Evolutionary conservation across 2,888 invertebrate genomes (phyloP), one percentile per base, ranked within the genome.

Genomic region (Leptinotarsa rubiginosa): DNA sequence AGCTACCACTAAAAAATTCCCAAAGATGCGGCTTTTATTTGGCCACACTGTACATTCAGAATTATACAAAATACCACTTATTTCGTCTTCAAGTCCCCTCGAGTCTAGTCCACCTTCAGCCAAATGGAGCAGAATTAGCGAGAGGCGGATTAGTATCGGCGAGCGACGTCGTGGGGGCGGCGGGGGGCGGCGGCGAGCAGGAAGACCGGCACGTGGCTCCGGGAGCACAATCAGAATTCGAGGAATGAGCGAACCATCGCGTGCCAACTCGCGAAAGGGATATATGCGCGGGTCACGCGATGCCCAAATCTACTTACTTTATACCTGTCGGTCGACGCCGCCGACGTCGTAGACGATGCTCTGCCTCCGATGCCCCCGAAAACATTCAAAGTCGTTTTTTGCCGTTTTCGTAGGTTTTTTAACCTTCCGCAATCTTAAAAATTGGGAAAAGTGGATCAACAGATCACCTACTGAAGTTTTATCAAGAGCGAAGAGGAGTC

Each of bases 271-370:
- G 81, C 80, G 79, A 67, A 75, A 82, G 79, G 85, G 84, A 85
- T 84, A 85, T 85, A 83, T 81, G 83, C 82, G 78, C 81, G 78
- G 83, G 85, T 87, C 86, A 86, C 86, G 86, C 86, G 80, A 87
- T 77, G 62, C 67, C 67, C 18, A 67, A 67, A 67, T 50, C 31
- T 62, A 62, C 31, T 62, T 62, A 62, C 62, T 62, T 25, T 62
- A 56, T 65, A 66, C 66, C 65, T 65, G 52, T 54, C 52, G 31
- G 41, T 47, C 47, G 15, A 5, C 69, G 31, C 47, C 66, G 66
- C 47, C 47, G 25, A 22, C 66, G 25, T 66, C 31, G 22, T 12
- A 47, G 22, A 47, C 47, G n/a, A n/a, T 47, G 15, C 31, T 31
- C 65, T 59, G 59, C 5, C 41, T 41, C 41, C 41, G 41, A 41